phyloP scores from a whole-genome alignment of 1,140 invertebrate species.

The Maniola jurtina region DNA sequence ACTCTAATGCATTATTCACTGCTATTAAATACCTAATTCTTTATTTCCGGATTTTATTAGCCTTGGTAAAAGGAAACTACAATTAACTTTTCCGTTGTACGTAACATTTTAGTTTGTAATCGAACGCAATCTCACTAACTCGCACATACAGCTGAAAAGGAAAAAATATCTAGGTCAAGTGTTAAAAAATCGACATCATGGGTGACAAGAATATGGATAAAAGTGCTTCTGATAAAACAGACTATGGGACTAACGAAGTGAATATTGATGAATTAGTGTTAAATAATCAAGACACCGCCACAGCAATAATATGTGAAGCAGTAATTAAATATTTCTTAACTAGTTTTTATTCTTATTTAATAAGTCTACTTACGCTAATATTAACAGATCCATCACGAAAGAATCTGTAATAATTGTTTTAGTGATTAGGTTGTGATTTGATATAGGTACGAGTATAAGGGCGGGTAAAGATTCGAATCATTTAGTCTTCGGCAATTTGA shows the following conservation, averaged over 20 bases:
- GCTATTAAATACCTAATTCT: conserved; percentile 19
- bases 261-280: conserved; percentile 43
- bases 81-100: conserved; percentile 37
- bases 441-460: too few species aligned
- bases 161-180: background rate
- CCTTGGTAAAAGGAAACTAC: conserved; percentile 53
- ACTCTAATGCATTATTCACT: background rate
- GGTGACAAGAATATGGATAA: conserved; percentile 20
- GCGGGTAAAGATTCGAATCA: too few species aligned
- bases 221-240: conserved; percentile 17
- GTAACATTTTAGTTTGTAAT: conserved; percentile 38
- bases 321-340: conserved; percentile 31
- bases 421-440: too few species aligned
- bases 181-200: background rate
- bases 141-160: background rate
- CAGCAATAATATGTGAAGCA: conserved; percentile 47
- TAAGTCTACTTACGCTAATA: too few species aligned
- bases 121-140: conserved; percentile 28
- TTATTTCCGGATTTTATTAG: conserved; percentile 32
- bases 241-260: conserved; percentile 24
- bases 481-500: too few species aligned
- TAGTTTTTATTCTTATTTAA: too few species aligned
- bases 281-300: conserved; percentile 47
- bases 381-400: too few species aligned
- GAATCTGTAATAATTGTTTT: too few species aligned